phyloP scores from a whole-genome alignment of 2,888 invertebrate genomes.

The Alloplasta piceator region DNA sequence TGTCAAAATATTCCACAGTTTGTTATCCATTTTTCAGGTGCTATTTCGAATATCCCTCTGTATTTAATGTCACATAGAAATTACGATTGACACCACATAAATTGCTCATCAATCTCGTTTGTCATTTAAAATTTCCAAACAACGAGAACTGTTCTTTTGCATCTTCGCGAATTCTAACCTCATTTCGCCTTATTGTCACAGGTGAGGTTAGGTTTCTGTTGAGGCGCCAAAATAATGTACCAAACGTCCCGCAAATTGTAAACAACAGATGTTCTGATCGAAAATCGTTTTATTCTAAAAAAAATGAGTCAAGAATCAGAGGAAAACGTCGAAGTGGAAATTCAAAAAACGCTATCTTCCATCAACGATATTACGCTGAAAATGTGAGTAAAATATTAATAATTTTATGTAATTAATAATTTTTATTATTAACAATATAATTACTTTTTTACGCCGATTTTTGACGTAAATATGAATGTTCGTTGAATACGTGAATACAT shows the following conservation, averaged over 20 bases:
- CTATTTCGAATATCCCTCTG: background rate
- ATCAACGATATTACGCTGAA: constrained; percentile 67
- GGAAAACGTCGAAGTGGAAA: constrained; percentile 59
- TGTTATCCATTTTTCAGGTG: constrained; percentile 27
- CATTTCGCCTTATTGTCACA: background rate
- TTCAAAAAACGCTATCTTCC: constrained; percentile 64
- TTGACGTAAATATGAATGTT: too few species aligned
- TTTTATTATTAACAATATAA: too few species aligned
- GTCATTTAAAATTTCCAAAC: background rate
- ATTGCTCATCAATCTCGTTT: background rate
- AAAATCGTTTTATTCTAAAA: background rate
- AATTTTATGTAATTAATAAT: too few species aligned
- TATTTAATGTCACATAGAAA: background rate
- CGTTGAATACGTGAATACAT: too few species aligned
- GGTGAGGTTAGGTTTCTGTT: constrained; percentile 23
- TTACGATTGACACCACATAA: background rate
- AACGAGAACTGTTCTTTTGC: background rate
- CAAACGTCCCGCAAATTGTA: background rate
- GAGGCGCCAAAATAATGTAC: constrained; percentile 33
- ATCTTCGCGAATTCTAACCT: constrained; percentile 15
- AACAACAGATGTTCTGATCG: background rate
- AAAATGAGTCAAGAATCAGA: constrained; percentile 55
- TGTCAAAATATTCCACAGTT: constrained; percentile 20
- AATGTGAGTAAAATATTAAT: constrained; percentile 64
- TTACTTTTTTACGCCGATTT: too few species aligned